Evolutionary conservation across 1,140 invertebrate genomes (phyloP).

Genomic region (Trichogramma pretiosum): DNA sequence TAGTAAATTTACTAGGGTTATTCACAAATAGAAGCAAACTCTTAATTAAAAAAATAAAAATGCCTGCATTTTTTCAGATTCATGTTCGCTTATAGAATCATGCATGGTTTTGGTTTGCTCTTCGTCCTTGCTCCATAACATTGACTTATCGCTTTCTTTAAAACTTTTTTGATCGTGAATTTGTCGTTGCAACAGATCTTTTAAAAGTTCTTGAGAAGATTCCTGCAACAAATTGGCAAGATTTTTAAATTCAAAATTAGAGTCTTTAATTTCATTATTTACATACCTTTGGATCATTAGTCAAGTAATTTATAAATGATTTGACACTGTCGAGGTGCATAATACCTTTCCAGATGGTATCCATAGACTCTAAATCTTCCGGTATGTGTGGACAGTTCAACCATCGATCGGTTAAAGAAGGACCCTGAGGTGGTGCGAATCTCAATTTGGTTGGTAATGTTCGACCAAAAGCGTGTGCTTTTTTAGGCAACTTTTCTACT

Average conservation of each 20-base stretch:
- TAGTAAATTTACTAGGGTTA: too few relatives aligned
- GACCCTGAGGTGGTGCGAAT: conserved; percentile 44
- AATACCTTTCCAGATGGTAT: conserved; percentile 49
- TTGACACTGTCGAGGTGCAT: conserved; percentile 41
- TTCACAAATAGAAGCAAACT: too few relatives aligned
- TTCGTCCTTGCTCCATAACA: too few relatives aligned
- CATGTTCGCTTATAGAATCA: too few relatives aligned
- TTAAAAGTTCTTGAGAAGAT: too few relatives aligned
- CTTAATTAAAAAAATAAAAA: too few relatives aligned
- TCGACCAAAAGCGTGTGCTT: conserved; percentile 42
- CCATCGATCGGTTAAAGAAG: conserved; percentile 44
- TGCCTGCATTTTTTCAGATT: too few relatives aligned
- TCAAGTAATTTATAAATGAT: conserved; percentile 33
- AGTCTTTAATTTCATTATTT: not conserved
- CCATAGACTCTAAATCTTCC: conserved; percentile 49
- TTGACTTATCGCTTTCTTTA: too few relatives aligned
- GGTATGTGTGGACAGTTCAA: conserved; percentile 43
- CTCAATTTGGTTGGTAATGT: conserved; percentile 44
- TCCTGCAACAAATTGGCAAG: too few relatives aligned
- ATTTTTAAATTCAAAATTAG: not conserved
- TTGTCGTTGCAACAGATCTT: too few relatives aligned
- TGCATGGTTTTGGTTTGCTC: too few relatives aligned
- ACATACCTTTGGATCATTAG: conserved; percentile 21
- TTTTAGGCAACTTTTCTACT: conserved; percentile 40
- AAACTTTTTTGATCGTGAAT: too few relatives aligned